Percentiles rank a stretch among this genome's conserved stretches.
phyloP scores from a whole-genome alignment of 2,888 invertebrate genomes.

The Pachydiplax longipennis region DNA sequence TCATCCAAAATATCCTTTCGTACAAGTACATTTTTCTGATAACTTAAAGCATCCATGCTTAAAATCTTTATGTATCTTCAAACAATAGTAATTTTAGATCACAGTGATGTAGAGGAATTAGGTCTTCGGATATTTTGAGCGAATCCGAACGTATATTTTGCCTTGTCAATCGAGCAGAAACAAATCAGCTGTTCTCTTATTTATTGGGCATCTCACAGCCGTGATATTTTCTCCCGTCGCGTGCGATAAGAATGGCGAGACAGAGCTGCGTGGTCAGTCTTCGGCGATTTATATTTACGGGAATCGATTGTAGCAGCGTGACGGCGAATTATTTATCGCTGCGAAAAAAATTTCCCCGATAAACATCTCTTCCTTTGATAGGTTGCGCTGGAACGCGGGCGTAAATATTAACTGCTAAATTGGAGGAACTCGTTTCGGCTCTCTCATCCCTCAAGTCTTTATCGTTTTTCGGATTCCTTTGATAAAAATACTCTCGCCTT shows the following conservation, averaged over 20 bases:
- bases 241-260: background rate
- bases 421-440: background rate
- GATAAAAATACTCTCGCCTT: too few species aligned
- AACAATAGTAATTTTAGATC: too few species aligned
- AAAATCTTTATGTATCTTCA: too few species aligned
- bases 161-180: background rate
- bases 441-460: too few species aligned
- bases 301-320: background rate
- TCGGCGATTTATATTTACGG: too few species aligned
- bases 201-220: background rate
- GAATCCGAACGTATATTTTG: too few species aligned
- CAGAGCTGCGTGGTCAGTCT: background rate
- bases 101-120: too few species aligned
- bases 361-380: background rate
- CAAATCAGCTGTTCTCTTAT: background rate
- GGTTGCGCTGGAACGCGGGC: background rate
- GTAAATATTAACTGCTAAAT: background rate
- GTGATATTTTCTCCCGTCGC: background rate
- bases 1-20: too few species aligned
- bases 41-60: too few species aligned
- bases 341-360: background rate
- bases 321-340: background rate
- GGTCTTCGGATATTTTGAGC: too few species aligned
- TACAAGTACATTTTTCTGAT: too few species aligned
- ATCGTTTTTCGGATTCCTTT: too few species aligned